These are phyloP conservation scores for Leptatherina wallacei DNA, from an alignment of 2,797 vertebrate species.

Conservation along the genomic window DNA sequence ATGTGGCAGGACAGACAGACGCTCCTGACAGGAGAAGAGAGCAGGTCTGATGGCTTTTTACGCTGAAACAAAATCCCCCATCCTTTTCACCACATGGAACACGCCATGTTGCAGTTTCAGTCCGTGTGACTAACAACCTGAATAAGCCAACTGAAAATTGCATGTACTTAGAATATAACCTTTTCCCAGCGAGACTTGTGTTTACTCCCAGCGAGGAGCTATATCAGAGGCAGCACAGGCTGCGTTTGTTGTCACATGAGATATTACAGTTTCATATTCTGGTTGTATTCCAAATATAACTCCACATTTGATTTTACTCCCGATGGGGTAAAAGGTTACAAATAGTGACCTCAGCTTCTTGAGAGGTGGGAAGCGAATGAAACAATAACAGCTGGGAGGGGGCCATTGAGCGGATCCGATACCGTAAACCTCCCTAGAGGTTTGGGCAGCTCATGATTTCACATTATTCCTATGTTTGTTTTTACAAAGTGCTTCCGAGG, in stretches of 20 bases:
- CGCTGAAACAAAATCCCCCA: slow-evolving; percentile 4
- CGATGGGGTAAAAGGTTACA: slow-evolving; percentile 75
- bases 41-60: slow-evolving; percentile 49
- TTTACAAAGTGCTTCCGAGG: slow-evolving; percentile 66
- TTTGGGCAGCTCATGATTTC: slow-evolving; percentile 62
- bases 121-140: slow-evolving; percentile 25
- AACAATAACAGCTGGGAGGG: slow-evolving; percentile 34
- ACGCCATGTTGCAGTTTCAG: slow-evolving; percentile 35
- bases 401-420: slow-evolving; percentile 63
- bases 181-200: slow-evolving; percentile 15
- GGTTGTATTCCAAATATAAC: slow-evolving; percentile 72
- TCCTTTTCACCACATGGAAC: slow-evolving; percentile 45
- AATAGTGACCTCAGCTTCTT: slow-evolving; percentile 63
- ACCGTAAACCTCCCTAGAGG: slow-evolving; percentile 64
- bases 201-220: slow-evolving; percentile 33
- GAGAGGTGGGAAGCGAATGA: slow-evolving; percentile 20
- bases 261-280: slow-evolving; percentile 65
- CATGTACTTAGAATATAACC: slow-evolving; percentile 8
- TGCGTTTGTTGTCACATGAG: slow-evolving; percentile 57
- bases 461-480: slow-evolving; percentile 76
- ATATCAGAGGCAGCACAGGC: slow-evolving; percentile 4
- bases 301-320: slow-evolving; percentile 71
- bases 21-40: slow-evolving; percentile 63
- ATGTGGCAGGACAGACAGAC: slow-evolving; percentile 65
- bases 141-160: slow-evolving; percentile 30